Evolutionary conservation across 2,888 invertebrate genomes (phyloP).

Genomic region (Sinelater perroti): DNA sequence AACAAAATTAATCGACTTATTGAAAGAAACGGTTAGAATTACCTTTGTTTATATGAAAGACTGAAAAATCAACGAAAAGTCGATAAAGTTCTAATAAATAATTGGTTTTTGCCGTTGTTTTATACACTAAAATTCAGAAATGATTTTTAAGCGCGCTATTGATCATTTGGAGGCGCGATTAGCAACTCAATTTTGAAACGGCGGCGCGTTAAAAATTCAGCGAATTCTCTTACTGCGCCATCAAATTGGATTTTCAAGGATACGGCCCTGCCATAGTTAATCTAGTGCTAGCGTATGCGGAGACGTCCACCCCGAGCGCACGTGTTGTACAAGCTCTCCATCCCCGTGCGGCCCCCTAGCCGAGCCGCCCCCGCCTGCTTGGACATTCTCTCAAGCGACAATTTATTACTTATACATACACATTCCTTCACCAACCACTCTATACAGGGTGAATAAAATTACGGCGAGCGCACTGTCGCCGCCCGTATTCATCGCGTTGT

Average conservation of each 20-base stretch:
- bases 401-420: slow-evolving; percentile 58
- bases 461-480: slow-evolving; percentile 23
- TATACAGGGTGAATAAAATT: slow-evolving; percentile 45
- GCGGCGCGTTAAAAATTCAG: too few species aligned
- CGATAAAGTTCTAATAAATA: too few species aligned
- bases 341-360: slow-evolving; percentile 49
- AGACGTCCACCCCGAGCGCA: slow-evolving; percentile 56
- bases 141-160: too few species aligned
- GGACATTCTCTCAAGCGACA: slow-evolving; percentile 68
- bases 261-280: slow-evolving; percentile 53
- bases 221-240: too few species aligned
- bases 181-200: too few species aligned
- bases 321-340: slow-evolving; percentile 57
- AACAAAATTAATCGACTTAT: too few species aligned
- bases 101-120: too few species aligned
- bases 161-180: too few species aligned
- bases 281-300: slow-evolving; percentile 55
- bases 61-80: too few species aligned
- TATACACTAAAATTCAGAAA: too few species aligned
- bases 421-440: slow-evolving; percentile 50
- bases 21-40: too few species aligned
- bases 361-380: slow-evolving; percentile 62
- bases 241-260: slow-evolving; percentile 17
- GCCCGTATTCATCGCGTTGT: slow-evolving; percentile 10
- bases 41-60: too few species aligned